Evolutionary conservation across 2,797 vertebrate genomes (phyloP).

Genomic region (Aplochiton taeniatus): DNA sequence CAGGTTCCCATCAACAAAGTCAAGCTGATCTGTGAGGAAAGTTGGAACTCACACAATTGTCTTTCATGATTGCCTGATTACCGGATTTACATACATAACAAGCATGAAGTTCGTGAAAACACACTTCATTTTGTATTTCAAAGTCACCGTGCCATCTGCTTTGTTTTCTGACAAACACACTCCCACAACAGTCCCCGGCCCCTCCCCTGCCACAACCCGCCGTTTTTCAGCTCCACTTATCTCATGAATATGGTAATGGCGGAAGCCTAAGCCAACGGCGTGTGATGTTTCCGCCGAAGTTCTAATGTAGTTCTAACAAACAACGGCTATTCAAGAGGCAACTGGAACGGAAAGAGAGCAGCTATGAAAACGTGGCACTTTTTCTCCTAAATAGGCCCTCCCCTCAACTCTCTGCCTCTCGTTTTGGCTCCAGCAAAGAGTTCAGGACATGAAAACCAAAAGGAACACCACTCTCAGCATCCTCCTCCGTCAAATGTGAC

Average conservation of each 20-base stretch:
- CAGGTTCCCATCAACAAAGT: constrained; percentile 61
- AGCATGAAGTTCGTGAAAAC: constrained; percentile 74
- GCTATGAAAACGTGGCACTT: too few relatives aligned
- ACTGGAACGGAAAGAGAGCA: constrained; percentile 31
- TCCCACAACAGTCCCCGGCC: not conserved
- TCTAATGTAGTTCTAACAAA: constrained; percentile 73
- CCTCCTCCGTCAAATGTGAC: constrained; percentile 13
- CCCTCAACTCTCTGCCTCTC: too few relatives aligned
- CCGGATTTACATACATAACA: constrained; percentile 70
- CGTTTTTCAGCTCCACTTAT: constrained; percentile 66
- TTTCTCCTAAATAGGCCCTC: too few relatives aligned
- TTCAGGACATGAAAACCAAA: too few relatives aligned
- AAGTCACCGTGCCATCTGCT: constrained; percentile 74
- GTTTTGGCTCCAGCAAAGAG: too few relatives aligned
- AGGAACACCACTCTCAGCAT: too few relatives aligned
- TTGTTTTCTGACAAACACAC: constrained; percentile 46
- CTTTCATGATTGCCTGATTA: constrained; percentile 63
- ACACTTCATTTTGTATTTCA: constrained; percentile 73
- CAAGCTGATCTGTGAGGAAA: constrained; percentile 40
- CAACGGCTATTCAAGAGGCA: constrained; percentile 23
- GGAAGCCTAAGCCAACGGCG: constrained; percentile 64
- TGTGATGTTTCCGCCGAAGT: constrained; percentile 66
- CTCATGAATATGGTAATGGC: constrained; percentile 77
- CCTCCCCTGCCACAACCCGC: constrained; percentile 31
- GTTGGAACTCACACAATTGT: constrained; percentile 61